Conservation (phyloP, 2,797 vertebrate species). For the Pelodytes ibericus region DNA sequence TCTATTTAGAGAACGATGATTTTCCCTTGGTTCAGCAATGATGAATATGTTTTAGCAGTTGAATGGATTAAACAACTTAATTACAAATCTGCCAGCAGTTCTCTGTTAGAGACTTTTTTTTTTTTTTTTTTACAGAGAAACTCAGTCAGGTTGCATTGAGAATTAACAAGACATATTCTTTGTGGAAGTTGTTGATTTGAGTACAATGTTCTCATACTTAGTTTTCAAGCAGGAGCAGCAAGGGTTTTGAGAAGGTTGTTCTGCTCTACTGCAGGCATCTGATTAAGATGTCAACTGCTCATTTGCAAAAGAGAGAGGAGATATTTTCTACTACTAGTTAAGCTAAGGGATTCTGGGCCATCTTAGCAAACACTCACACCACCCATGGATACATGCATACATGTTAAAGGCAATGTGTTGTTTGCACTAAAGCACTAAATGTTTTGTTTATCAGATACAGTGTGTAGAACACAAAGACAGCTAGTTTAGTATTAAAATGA, state of each 20-base stretch:
- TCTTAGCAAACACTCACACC: too few species aligned
- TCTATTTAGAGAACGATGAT: conserved; percentile 57
- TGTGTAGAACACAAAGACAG: too few species aligned
- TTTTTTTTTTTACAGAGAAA: not conserved
- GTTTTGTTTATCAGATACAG: too few species aligned
- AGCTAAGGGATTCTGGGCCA: too few species aligned
- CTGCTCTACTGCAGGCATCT: not conserved
- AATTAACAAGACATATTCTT: not conserved
- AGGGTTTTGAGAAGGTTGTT: not conserved
- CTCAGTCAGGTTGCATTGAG: not conserved
- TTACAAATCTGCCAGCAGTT: conserved; percentile 38
- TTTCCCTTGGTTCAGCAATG: conserved; percentile 59
- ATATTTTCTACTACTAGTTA: too few species aligned
- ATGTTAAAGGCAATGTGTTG: too few species aligned
- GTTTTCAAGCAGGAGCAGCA: not conserved
- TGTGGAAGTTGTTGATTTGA: not conserved
- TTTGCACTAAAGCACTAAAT: too few species aligned
- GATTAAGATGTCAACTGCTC: too few species aligned
- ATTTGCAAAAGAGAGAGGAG: too few species aligned
- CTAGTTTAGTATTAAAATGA: too few species aligned
- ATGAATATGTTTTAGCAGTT: conserved; percentile 63
- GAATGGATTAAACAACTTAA: conserved; percentile 59
- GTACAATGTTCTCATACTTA: too few species aligned
- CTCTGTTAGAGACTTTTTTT: conserved; percentile 18
- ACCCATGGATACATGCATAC: too few species aligned